Evolutionary conservation across 2,888 invertebrate genomes (phyloP), one percentile per base, ranked within the genome.

Genomic region (Stenodema calcarata): DNA sequence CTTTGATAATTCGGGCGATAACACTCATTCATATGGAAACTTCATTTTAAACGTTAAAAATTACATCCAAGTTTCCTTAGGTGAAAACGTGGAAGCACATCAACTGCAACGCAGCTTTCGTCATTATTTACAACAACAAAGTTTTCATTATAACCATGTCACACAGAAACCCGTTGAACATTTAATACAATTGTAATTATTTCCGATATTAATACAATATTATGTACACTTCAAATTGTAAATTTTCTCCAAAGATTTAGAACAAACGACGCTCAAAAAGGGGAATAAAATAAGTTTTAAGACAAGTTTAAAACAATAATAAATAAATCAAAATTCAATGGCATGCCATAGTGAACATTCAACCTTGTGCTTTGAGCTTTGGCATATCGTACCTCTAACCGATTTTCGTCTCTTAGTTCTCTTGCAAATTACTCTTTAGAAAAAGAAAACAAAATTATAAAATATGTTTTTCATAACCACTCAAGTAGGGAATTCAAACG

Each of bases 331-430:
- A 86, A 41, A 70, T 78, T 78, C 54, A 85, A 76, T 76, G 50
- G 78, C 78, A 79, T 86, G 86, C 80, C 81, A 69, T 87, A 87
- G 87, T 86, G 87, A 88, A 88, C 88, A 87, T 88, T 86, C 82
- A 76, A 87, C 87, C 88, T 88, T 88, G 88, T 88, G 88, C 88
- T 88, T 41, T 79, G 86, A 87, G 84, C 88, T 88, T 88, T 88
- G 88, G 88, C 86, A 87, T 88, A 30, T 82, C 35, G 62, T 23
- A 62, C 62, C 62, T 62, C 62, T 62, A 18, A 62, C 62, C 23
- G 62, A 62, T 62, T 62, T 62, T 62, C 27, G 11, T 62, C 27
- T 23, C 27, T 6, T 27, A 11, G 1, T 18, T 9, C 62, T 62
- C 62, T 62, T 27, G 62, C 62, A 62, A 62, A 62, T 23, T 23